Percentiles rank a stretch among this genome's conserved stretches.
phyloP scores from a whole-genome alignment of 2,797 vertebrate genomes.

The Pogonophryne albipinna region DNA sequence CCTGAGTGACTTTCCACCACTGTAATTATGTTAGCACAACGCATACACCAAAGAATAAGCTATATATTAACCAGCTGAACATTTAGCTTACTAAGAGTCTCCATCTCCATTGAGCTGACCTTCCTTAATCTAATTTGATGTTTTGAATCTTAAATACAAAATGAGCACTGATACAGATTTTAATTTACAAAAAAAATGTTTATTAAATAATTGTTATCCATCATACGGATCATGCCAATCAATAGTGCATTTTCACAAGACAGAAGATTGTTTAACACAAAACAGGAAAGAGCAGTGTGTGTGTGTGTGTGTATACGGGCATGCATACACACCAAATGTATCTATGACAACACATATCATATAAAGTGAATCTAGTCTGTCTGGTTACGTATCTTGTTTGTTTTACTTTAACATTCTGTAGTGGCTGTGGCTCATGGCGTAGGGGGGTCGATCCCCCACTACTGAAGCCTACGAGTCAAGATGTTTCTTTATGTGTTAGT shows the following conservation, averaged over 20 bases:
- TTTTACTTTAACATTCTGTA: slow-evolving; percentile 3
- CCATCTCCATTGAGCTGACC: not conserved
- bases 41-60: too few relatives aligned
- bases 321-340: slow-evolving; percentile 8
- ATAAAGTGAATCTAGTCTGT: not conserved
- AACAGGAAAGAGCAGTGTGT: slow-evolving; percentile 24
- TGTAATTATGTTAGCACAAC: too few relatives aligned
- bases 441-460: too few relatives aligned
- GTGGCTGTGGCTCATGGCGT: too few relatives aligned
- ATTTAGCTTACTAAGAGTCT: too few relatives aligned
- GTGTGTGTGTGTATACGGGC: not conserved
- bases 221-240: slow-evolving; percentile 51
- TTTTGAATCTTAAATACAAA: not conserved
- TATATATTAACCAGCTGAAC: too few relatives aligned
- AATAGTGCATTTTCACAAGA: slow-evolving; percentile 57
- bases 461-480: too few relatives aligned
- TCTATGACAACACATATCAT: not conserved
- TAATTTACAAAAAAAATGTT: slow-evolving; percentile 48
- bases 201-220: slow-evolving; percentile 65
- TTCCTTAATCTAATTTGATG: not conserved
- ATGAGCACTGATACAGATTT: slow-evolving; percentile 19
- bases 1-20: too few relatives aligned
- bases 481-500: too few relatives aligned
- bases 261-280: slow-evolving; percentile 58
- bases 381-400: not conserved